These are phyloP conservation scores for Pagrus major DNA, from an alignment of 2,113 vertebrate genomes.

Conservation along the genomic window DNA sequence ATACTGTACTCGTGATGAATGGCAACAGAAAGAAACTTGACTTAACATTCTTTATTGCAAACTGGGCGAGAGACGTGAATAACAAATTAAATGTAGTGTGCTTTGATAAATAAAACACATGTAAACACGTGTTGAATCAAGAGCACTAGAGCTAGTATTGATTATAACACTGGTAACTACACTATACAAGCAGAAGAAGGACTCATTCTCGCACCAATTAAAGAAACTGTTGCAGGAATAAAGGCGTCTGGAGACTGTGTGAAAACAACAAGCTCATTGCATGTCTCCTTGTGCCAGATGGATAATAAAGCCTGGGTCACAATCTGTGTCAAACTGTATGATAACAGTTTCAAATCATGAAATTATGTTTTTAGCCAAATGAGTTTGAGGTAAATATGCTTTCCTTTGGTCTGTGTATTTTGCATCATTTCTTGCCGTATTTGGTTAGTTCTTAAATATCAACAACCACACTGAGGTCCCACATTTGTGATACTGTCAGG, in stretches of 20 bases:
- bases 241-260: too few species aligned
- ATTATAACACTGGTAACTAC: too few species aligned
- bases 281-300: background rate
- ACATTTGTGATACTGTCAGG: background rate
- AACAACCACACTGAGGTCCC: background rate
- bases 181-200: too few species aligned
- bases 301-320: background rate
- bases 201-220: background rate
- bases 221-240: background rate
- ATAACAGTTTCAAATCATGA: background rate
- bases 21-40: slow-evolving; percentile 27
- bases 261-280: background rate
- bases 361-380: background rate
- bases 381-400: background rate
- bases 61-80: slow-evolving; percentile 14
- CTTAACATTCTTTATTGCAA: slow-evolving; percentile 27
- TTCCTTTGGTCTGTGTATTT: background rate
- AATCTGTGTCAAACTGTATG: background rate
- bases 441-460: background rate
- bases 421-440: background rate
- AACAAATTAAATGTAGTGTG: slow-evolving; percentile 10
- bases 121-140: background rate
- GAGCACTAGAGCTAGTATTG: background rate
- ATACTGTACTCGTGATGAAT: slow-evolving; percentile 40
- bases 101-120: slow-evolving; percentile 27